A percentile compares a stretch with the other conserved stretches of the same genome.
These are phyloP conservation scores for Sminthurides aquaticus DNA, from an alignment of 2,888 invertebrate genomes.

Conservation along the genomic window DNA sequence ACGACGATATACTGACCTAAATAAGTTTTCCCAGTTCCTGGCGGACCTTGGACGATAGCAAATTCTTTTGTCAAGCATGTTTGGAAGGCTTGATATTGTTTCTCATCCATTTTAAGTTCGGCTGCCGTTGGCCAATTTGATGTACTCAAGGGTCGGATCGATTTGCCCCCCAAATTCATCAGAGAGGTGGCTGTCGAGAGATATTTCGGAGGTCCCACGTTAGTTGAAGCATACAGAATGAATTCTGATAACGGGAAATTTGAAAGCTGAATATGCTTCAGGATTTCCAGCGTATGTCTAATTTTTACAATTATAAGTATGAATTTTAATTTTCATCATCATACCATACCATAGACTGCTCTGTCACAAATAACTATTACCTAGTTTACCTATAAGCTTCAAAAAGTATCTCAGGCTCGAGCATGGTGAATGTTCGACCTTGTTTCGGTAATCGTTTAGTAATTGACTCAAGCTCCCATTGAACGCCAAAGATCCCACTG, in stretches of 20 bases:
- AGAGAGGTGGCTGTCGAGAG: too few species aligned
- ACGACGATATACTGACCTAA: too few species aligned
- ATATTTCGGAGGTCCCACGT: slow-evolving; percentile 48
- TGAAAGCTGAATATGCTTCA: slow-evolving; percentile 54
- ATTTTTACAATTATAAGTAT: too few species aligned
- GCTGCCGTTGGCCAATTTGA: slow-evolving; percentile 50
- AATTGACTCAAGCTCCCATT: slow-evolving; percentile 34
- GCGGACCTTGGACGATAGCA: slow-evolving; percentile 66
- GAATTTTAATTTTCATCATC: too few species aligned
- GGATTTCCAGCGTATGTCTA: slow-evolving; percentile 37
- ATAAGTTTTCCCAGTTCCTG: slow-evolving; percentile 53
- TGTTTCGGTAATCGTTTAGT: slow-evolving; percentile 22
- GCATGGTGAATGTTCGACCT: slow-evolving; percentile 56
- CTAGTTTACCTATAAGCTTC: slow-evolving; percentile 72
- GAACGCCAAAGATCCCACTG: slow-evolving; percentile 50
- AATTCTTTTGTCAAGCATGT: slow-evolving; percentile 64
- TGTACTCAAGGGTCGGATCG: slow-evolving; percentile 22
- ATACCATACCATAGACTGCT: too few species aligned
- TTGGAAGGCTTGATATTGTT: slow-evolving; percentile 61
- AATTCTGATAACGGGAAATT: slow-evolving; percentile 63
- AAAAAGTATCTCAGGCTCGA: slow-evolving; percentile 71
- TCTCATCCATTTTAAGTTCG: slow-evolving; percentile 55
- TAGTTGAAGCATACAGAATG: slow-evolving; percentile 53
- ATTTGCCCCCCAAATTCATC: slow-evolving; percentile 18
- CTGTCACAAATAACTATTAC: too few species aligned